Conservation (phyloP, 2,113 vertebrate genomes). For the Hoplias malabaricus region DNA sequence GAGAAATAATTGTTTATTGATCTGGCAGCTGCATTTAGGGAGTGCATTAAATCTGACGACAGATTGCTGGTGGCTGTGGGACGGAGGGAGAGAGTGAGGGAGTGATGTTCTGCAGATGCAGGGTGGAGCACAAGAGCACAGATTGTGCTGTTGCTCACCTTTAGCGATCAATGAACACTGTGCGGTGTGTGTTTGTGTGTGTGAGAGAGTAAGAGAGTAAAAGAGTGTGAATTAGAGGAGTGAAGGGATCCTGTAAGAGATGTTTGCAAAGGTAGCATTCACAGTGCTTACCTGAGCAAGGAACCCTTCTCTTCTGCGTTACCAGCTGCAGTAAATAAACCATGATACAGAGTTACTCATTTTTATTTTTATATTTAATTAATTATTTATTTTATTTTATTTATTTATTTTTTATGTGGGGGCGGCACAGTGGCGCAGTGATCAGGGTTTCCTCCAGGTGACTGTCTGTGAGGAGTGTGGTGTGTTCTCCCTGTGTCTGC, state of each 20-base stretch:
- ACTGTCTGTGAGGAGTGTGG: too few relatives aligned
- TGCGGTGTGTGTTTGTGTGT: not conserved
- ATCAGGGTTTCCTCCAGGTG: too few relatives aligned
- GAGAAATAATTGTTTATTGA: conserved; percentile 61
- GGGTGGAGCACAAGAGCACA: conserved; percentile 18
- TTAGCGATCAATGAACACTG: conserved; percentile 35
- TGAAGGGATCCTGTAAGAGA: too few relatives aligned
- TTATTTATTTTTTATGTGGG: too few relatives aligned
- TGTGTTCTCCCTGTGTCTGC: too few relatives aligned
- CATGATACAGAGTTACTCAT: not conserved
- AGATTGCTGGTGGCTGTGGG: conserved; percentile 51
- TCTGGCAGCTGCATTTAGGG: conserved; percentile 55
- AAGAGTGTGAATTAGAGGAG: too few relatives aligned
- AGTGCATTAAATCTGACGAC: conserved; percentile 58
- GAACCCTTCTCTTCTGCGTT: too few relatives aligned
- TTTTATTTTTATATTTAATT: too few relatives aligned
- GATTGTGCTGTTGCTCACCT: conserved; percentile 23
- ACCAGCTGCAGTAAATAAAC: too few relatives aligned
- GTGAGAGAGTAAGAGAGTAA: not conserved
- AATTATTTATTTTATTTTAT: too few relatives aligned
- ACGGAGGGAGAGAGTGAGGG: not conserved
- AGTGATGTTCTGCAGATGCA: conserved; percentile 44
- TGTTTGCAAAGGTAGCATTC: not conserved
- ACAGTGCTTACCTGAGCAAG: too few relatives aligned
- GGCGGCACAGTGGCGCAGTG: too few relatives aligned